Evolutionary conservation across 2,113 vertebrate genomes (phyloP).

Genomic region (Calidris pygmaea): DNA sequence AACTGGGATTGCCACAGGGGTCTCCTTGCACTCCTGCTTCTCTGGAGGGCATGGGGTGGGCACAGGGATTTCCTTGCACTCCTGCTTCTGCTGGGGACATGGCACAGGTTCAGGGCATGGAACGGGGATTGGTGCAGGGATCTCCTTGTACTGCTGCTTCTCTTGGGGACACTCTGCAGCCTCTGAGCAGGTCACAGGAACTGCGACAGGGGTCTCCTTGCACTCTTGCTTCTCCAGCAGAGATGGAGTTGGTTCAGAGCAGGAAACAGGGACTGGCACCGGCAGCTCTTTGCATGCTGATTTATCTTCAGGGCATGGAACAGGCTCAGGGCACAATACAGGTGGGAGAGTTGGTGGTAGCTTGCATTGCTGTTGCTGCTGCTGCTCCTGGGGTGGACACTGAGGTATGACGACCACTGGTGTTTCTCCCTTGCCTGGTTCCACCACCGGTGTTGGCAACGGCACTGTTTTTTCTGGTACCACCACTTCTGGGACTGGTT

Average conservation of each 20-base stretch:
- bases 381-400: neutral
- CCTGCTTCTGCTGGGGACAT: neutral
- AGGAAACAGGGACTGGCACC: neutral
- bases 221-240: neutral
- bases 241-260: neutral
- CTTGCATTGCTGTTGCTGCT: constrained; percentile 2
- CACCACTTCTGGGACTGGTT: neutral
- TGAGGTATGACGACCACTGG: neutral
- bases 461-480: neutral
- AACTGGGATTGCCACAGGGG: neutral
- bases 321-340: neutral
- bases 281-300: neutral
- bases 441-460: neutral
- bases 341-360: neutral
- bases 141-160: neutral
- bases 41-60: neutral
- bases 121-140: neutral
- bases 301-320: neutral
- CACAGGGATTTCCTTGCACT: neutral
- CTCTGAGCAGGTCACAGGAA: neutral
- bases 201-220: neutral
- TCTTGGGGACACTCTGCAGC: neutral
- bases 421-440: neutral
- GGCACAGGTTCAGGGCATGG: neutral
- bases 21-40: neutral